phyloP scores from a whole-genome alignment of 1,140 invertebrate genomes.

The Drosophila ananassae region DNA sequence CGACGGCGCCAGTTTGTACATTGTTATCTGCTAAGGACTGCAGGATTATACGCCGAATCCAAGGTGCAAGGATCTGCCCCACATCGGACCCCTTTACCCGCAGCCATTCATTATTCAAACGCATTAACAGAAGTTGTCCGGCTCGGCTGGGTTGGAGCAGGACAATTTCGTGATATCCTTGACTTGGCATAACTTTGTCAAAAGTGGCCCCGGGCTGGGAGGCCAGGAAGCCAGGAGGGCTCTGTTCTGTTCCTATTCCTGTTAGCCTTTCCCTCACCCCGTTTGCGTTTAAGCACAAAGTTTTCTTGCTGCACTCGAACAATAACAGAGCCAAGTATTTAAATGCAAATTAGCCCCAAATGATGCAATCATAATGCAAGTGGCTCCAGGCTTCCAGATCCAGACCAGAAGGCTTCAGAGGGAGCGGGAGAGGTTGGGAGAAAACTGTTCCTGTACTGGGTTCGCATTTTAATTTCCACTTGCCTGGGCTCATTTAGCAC shows the following conservation, averaged over 20 bases:
- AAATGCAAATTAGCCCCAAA: constrained; percentile 82
- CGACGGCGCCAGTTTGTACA: constrained; percentile 73
- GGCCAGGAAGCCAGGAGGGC: background rate
- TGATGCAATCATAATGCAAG: constrained; percentile 80
- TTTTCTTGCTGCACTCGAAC: constrained; percentile 74
- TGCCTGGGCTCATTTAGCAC: constrained; percentile 69
- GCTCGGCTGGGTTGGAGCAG: constrained; percentile 48
- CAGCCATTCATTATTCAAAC: constrained; percentile 77
- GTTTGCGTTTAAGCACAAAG: constrained; percentile 36
- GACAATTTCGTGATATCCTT: constrained; percentile 73
- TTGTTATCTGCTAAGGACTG: constrained; percentile 59
- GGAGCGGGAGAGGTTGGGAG: background rate
- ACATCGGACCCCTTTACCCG: constrained; percentile 5
- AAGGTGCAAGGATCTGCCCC: constrained; percentile 50
- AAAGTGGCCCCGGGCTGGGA: constrained; percentile 39
- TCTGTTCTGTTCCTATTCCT: background rate
- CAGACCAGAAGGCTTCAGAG: constrained; percentile 20
- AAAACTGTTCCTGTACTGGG: constrained; percentile 18
- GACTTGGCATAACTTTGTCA: constrained; percentile 72
- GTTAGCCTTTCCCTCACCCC: background rate
- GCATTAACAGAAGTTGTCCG: constrained; percentile 77
- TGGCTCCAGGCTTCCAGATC: constrained; percentile 45
- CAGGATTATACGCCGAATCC: constrained; percentile 22
- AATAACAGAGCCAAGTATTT: constrained; percentile 79
- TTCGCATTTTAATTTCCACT: constrained; percentile 75